A percentile compares a stretch with the other conserved stretches of the same genome.
phyloP scores from a whole-genome alignment of 2,113 vertebrate species.

The Phyllopteryx taeniolatus region DNA sequence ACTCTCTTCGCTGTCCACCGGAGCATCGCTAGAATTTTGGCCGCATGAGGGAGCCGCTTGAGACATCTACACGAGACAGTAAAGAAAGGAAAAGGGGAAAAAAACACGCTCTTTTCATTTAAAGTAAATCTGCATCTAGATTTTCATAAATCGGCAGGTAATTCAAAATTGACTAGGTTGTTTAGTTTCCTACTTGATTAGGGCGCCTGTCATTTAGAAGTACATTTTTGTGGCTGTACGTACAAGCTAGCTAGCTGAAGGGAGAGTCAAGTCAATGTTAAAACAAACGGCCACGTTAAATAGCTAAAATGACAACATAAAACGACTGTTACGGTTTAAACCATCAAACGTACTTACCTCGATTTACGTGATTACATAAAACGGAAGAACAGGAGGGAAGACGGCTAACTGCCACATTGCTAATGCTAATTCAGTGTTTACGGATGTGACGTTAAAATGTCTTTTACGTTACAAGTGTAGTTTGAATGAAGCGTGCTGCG shows the following conservation, averaged over 20 bases:
- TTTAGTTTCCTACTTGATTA: too few relatives aligned
- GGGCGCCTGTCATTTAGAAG: neutral
- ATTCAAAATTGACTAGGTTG: too few relatives aligned
- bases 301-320: neutral
- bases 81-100: neutral
- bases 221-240: too few relatives aligned
- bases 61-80: constrained; percentile 53
- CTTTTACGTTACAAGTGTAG: neutral
- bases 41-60: neutral
- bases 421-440: constrained; percentile 30
- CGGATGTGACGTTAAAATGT: constrained; percentile 35
- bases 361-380: neutral
- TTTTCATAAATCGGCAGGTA: too few relatives aligned
- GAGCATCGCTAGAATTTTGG: neutral
- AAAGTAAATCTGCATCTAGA: neutral
- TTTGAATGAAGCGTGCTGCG: neutral
- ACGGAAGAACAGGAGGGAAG: too few relatives aligned
- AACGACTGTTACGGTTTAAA: neutral
- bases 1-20: neutral
- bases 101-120: neutral
- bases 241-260: constrained; percentile 4
- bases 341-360: neutral
- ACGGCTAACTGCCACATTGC: constrained; percentile 3
- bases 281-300: neutral
- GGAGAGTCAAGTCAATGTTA: neutral